Percentiles rank a stretch among this genome's conserved stretches.
phyloP scores from a whole-genome alignment of 1,140 invertebrate genomes.

The Zaprionus lachaisei region DNA sequence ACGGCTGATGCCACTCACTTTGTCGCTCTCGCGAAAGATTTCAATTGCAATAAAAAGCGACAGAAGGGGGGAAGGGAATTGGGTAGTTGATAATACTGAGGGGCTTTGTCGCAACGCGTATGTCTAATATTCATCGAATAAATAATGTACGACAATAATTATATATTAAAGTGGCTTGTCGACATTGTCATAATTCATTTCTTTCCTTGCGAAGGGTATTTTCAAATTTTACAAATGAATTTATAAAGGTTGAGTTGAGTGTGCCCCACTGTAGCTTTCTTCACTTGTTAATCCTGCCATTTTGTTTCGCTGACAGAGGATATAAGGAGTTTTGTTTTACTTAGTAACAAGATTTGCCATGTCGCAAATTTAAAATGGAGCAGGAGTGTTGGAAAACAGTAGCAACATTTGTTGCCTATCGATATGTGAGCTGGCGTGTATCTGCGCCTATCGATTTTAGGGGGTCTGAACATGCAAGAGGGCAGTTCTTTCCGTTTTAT shows the following conservation, averaged over 20 bases:
- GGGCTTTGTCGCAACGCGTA: conserved; percentile 41
- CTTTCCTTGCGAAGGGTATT: neutral
- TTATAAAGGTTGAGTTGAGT: no score
- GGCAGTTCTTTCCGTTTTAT: neutral
- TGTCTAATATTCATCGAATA: conserved; percentile 81
- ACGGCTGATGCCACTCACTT: conserved; percentile 9
- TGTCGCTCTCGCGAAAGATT: conserved; percentile 56
- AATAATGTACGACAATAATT: conserved; percentile 54
- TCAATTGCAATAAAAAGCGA: conserved; percentile 79
- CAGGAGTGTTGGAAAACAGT: neutral
- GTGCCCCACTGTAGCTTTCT: neutral
- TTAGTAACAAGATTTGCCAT: neutral
- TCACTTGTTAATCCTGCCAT: neutral
- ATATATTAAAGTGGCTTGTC: conserved; percentile 9
- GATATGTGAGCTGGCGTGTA: neutral
- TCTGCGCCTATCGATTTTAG: neutral
- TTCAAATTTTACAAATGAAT: neutral
- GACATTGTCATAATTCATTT: neutral
- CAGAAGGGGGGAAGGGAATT: conserved; percentile 18
- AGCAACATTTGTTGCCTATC: neutral
- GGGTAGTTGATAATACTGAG: conserved; percentile 44
- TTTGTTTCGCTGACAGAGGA: conserved; percentile 4
- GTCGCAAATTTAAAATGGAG: neutral
- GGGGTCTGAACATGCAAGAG: neutral
- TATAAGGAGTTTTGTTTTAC: neutral